These are phyloP conservation scores for Oceanodroma tethys DNA, from an alignment of 2,113 vertebrate species.

Conservation along the genomic window DNA sequence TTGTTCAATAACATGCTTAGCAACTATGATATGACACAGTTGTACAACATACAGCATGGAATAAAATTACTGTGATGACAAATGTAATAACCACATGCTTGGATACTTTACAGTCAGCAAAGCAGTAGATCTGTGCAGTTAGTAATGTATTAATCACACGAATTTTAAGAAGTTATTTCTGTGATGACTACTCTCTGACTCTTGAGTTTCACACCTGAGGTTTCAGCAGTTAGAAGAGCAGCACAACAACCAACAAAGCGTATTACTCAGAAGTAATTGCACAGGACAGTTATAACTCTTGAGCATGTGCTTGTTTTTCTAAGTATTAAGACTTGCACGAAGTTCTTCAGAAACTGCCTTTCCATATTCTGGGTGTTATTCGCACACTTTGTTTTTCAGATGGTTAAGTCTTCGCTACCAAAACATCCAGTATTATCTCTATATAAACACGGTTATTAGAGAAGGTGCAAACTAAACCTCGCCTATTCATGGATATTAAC, in stretches of 20 bases:
- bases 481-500: background rate
- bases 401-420: rapidly evolving
- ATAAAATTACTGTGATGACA: background rate
- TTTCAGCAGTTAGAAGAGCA: background rate
- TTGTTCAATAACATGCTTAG: background rate
- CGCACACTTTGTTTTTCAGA: background rate
- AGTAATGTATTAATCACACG: background rate
- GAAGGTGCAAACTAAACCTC: background rate
- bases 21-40: background rate
- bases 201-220: background rate
- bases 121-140: background rate
- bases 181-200: background rate
- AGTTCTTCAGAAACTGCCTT: background rate
- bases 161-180: background rate
- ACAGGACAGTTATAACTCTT: background rate
- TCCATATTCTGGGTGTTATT: background rate
- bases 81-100: background rate
- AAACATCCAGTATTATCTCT: background rate
- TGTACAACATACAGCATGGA: background rate
- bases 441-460: rapidly evolving
- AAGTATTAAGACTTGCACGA: background rate
- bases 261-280: background rate
- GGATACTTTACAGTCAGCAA: background rate
- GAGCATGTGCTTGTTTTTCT: background rate
- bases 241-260: background rate